Evolutionary conservation across 2,797 vertebrate species (phyloP).

Genomic region (Euthynnus affinis): DNA sequence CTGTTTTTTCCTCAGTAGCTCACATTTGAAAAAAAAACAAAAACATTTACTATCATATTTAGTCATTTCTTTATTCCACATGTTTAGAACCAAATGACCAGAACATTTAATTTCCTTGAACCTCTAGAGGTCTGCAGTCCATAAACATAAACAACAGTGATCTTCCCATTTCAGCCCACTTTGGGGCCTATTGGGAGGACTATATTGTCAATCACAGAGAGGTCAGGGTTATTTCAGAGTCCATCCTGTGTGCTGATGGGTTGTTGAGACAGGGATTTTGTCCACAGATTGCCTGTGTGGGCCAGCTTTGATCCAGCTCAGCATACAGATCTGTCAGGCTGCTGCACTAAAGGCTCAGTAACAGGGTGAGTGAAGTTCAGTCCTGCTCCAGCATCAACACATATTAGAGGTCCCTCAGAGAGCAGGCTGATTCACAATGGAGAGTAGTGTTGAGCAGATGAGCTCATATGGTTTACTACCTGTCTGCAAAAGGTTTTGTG

Average conservation of each 20-base stretch:
- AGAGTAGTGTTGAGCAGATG: not conserved
- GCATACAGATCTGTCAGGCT: not conserved
- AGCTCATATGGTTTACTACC: no score
- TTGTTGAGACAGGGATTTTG: conserved; percentile 3
- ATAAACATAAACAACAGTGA: not conserved
- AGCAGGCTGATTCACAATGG: not conserved
- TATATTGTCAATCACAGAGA: not conserved
- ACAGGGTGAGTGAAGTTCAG: not conserved
- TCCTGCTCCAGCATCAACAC: not conserved
- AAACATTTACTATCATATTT: not conserved
- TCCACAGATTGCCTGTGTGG: not conserved
- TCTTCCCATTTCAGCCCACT: no score
- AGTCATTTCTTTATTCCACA: not conserved
- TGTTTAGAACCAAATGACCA: not conserved
- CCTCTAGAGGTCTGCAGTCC: not conserved
- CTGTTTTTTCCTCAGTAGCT: not conserved
- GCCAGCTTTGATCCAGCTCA: conserved; percentile 1
- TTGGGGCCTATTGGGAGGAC: no score
- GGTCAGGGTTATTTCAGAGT: not conserved
- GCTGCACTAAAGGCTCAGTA: not conserved
- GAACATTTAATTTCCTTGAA: not conserved
- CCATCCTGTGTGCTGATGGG: conserved; percentile 3
- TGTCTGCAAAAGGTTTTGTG: no score
- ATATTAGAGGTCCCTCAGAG: not conserved
- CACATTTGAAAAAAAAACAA: no score